Conservation (phyloP, 2,797 vertebrate genomes). For the Somateria mollissima region DNA sequence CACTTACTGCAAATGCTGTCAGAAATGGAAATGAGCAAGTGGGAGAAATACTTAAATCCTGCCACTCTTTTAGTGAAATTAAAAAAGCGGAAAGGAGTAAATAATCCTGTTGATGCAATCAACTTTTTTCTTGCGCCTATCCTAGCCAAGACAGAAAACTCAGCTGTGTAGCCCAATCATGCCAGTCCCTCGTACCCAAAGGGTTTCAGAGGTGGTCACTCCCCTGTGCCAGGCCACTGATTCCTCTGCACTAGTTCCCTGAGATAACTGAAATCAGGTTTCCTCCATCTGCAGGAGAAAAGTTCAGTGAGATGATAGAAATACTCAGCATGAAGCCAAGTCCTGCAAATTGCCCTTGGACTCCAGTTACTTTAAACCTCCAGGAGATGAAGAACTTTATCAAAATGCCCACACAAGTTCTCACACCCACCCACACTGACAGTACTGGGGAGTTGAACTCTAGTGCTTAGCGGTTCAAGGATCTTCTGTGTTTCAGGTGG, state of each 20-base stretch:
- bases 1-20: not conserved
- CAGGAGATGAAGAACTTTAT: not conserved
- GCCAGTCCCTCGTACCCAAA: not conserved
- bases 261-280: not conserved
- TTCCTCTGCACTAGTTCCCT: not conserved
- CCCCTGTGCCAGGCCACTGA: fast-evolving
- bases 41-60: not conserved
- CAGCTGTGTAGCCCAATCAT: not conserved
- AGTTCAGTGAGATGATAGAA: fast-evolving
- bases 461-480: not conserved
- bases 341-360: not conserved
- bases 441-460: not conserved
- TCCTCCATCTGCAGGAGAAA: not conserved
- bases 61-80: not conserved
- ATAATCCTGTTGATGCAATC: not conserved
- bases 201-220: not conserved
- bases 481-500: not conserved
- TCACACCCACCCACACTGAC: fast-evolving
- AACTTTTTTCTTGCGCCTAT: not conserved
- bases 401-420: not conserved
- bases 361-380: not conserved
- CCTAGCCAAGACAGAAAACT: not conserved
- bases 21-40: constrained; percentile 20
- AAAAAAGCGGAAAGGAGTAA: not conserved
- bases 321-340: not conserved